Conservation (phyloP, 2,113 vertebrate species). For the Ibidorhyncha struthersii region DNA sequence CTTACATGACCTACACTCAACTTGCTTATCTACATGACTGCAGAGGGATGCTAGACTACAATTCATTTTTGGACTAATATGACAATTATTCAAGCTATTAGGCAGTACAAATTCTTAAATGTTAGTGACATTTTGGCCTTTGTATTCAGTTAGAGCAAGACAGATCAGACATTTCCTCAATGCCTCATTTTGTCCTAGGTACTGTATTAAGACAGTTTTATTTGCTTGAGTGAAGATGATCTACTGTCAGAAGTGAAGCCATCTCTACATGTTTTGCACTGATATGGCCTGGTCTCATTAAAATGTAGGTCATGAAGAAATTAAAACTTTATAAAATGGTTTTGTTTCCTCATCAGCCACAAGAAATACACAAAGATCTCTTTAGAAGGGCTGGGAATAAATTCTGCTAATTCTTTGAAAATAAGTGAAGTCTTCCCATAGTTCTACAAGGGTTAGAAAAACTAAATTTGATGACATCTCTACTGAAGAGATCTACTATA, state of each 20-base stretch:
- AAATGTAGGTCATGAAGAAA: background rate
- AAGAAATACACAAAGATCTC: background rate
- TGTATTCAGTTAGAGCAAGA: background rate
- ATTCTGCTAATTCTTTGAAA: background rate
- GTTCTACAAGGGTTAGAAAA: background rate
- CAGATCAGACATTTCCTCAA: background rate
- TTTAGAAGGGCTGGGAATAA: background rate
- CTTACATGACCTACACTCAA: accelerated
- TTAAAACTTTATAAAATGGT: background rate
- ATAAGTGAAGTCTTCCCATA: background rate
- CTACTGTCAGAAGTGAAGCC: background rate
- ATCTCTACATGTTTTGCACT: background rate
- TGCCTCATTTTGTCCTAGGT: background rate
- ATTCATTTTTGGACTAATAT: background rate
- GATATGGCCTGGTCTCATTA: background rate
- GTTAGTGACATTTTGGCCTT: background rate
- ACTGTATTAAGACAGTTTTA: background rate
- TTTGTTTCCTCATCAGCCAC: background rate
- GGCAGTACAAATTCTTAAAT: background rate
- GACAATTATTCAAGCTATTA: background rate
- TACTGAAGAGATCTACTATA: background rate
- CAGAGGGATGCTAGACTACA: background rate
- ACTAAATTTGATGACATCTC: background rate
- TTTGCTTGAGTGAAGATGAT: background rate
- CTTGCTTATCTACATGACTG: background rate